These are phyloP conservation scores for Halictus ligatus DNA, from an alignment of 2,888 invertebrate genomes.

Conservation along the genomic window DNA sequence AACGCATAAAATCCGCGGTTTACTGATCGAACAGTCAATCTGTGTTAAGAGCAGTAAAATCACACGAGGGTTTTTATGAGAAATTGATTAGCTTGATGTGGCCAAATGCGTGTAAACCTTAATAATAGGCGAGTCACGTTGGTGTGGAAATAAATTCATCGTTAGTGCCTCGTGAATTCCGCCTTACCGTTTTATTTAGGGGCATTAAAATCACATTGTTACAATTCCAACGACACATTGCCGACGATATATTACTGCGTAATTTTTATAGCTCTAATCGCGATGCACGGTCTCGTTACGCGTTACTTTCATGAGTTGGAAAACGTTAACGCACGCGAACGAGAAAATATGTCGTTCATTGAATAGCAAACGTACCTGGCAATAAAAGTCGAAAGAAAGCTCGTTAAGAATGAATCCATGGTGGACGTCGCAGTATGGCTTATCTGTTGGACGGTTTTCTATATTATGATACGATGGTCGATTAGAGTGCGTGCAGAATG, in stretches of 20 bases:
- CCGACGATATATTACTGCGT: constrained; percentile 7
- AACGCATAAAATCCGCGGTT: not conserved
- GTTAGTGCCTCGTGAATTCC: not conserved
- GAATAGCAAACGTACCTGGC: constrained; percentile 6
- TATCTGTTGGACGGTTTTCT: constrained; percentile 55
- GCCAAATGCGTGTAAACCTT: not conserved
- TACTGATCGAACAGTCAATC: not conserved
- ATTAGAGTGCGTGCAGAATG: constrained; percentile 73
- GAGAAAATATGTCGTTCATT: constrained; percentile 18
- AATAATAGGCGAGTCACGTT: constrained; percentile 17
- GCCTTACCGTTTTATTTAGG: constrained; percentile 29
- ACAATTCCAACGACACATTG: not conserved
- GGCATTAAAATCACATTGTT: constrained; percentile 22
- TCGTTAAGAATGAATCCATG: constrained; percentile 45
- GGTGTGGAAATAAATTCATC: constrained; percentile 6
- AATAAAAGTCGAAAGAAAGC: constrained; percentile 20
- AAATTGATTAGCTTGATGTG: not conserved
- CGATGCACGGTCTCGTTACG: constrained; percentile 24
- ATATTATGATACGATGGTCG: constrained; percentile 74
- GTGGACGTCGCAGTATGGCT: constrained; percentile 29
- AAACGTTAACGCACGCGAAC: constrained; percentile 41
- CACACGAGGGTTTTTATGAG: not conserved
- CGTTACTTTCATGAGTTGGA: constrained; percentile 3
- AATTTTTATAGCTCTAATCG: constrained; percentile 43
- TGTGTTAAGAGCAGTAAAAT: not conserved